These are phyloP conservation scores for Bedellia somnulentella DNA, from an alignment of 2,888 invertebrate species.

Conservation along the genomic window DNA sequence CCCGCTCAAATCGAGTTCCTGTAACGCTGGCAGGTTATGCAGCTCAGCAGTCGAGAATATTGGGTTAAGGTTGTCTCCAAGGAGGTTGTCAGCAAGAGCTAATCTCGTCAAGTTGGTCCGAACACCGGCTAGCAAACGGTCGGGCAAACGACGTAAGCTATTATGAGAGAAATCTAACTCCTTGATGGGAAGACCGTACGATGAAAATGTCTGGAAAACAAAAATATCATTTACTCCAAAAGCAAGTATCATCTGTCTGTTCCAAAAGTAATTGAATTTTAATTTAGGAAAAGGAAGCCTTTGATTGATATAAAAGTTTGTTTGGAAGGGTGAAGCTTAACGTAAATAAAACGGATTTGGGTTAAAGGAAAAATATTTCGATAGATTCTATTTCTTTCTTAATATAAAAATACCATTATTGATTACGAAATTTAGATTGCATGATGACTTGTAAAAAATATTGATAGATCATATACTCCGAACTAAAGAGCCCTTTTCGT, in stretches of 20 bases:
- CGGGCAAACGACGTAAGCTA: constrained; percentile 75
- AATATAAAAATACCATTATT: too few relatives aligned
- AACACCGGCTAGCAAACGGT: constrained; percentile 64
- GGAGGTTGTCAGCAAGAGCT: constrained; percentile 75
- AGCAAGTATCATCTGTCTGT: constrained; percentile 17
- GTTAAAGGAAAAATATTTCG: too few relatives aligned
- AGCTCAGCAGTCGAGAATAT: constrained; percentile 88
- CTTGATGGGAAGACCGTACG: constrained; percentile 71
- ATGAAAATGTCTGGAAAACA: constrained; percentile 64
- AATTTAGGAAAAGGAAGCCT: constrained; percentile 13
- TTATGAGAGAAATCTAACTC: constrained; percentile 83
- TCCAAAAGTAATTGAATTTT: constrained; percentile 15
- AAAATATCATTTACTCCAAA: constrained; percentile 1
- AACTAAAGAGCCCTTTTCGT: too few relatives aligned
- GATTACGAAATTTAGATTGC: too few relatives aligned
- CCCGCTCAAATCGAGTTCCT: constrained; percentile 75
- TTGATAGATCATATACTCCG: too few relatives aligned
- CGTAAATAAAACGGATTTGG: too few relatives aligned
- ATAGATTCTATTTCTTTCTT: too few relatives aligned
- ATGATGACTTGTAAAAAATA: too few relatives aligned
- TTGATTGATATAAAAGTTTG: constrained; percentile 10
- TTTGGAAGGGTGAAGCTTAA: too few relatives aligned
- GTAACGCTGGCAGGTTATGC: constrained; percentile 71
- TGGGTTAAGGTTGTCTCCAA: constrained; percentile 88
- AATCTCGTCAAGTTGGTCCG: constrained; percentile 69